These are phyloP conservation scores for Coregonus clupeaformis DNA, from an alignment of 2,113 vertebrate genomes.

Conservation along the genomic window DNA sequence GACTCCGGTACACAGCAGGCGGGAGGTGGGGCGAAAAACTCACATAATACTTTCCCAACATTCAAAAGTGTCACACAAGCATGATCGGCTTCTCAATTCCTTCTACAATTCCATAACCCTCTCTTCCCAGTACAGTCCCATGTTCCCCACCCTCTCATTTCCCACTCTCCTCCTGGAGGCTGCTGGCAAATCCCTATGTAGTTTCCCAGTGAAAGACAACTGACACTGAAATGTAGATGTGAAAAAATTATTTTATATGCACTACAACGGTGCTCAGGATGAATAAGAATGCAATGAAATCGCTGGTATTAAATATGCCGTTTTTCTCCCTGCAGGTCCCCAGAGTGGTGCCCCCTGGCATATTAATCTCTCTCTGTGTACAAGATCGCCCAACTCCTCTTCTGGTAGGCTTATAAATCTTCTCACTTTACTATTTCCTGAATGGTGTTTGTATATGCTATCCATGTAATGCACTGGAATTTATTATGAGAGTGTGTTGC, in stretches of 20 bases:
- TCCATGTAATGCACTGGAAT: not conserved
- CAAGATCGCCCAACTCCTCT: slow-evolving; percentile 2
- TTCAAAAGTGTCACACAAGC: no score
- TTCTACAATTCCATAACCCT: not conserved
- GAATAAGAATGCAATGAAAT: slow-evolving; percentile 56
- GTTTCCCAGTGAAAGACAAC: slow-evolving; percentile 41
- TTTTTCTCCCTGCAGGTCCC: slow-evolving; percentile 17
- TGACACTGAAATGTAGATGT: slow-evolving; percentile 59
- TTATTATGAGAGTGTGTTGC: slow-evolving; percentile 8
- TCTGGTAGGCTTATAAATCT: not conserved
- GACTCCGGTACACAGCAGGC: no score
- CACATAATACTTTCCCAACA: no score
- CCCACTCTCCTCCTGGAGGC: slow-evolving; percentile 23
- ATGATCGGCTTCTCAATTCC: not conserved
- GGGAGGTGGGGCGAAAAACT: no score
- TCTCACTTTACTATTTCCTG: not conserved
- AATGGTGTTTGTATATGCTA: not conserved
- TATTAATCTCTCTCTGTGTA: slow-evolving; percentile 27
- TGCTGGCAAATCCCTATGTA: slow-evolving; percentile 42
- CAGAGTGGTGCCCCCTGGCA: slow-evolving; percentile 26
- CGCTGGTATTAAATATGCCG: slow-evolving; percentile 44
- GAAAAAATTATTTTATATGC: slow-evolving; percentile 57
- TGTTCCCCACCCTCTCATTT: slow-evolving; percentile 26
- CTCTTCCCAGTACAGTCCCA: not conserved
- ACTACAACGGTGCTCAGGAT: slow-evolving; percentile 37